phyloP scores from a whole-genome alignment of 2,797 vertebrate species.

The Nannoperca australis region DNA sequence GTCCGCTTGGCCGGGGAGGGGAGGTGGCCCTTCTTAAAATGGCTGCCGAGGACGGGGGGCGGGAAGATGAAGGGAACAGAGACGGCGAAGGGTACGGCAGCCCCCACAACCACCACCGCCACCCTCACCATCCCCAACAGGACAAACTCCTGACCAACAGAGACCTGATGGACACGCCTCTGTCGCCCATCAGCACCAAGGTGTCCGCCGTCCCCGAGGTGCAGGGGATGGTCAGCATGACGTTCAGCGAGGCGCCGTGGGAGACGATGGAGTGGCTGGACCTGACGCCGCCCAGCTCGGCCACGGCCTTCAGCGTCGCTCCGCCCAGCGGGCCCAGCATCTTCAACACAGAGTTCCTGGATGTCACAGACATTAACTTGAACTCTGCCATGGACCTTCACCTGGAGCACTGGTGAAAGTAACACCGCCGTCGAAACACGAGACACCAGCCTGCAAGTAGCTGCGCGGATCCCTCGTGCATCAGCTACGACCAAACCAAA shows the following conservation, averaged over 20 bases:
- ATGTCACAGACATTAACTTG: conserved; percentile 95
- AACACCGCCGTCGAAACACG: not conserved
- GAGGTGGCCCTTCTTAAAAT: conserved; percentile 90
- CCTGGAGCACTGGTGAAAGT: conserved; percentile 94
- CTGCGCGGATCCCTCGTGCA: not conserved
- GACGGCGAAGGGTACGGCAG: conserved; percentile 86
- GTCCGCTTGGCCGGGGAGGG: conserved; percentile 86
- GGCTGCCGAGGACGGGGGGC: conserved; percentile 86
- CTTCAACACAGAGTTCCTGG: conserved; percentile 97
- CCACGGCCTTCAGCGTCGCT: conserved; percentile 87
- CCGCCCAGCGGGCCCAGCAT: conserved; percentile 90
- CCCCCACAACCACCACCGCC: conserved; percentile 84
- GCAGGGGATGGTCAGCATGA: conserved; percentile 88
- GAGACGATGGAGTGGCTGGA: conserved; percentile 99
- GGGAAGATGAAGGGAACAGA: conserved; percentile 83
- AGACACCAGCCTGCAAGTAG: conserved; percentile 34
- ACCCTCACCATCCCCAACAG: conserved; percentile 68
- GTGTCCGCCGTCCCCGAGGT: conserved; percentile 84
- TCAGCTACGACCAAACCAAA: conserved; percentile 50
- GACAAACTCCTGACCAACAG: conserved; percentile 90
- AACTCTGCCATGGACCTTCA: conserved; percentile 97
- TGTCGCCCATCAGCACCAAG: conserved; percentile 90
- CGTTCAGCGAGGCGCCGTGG: conserved; percentile 95
- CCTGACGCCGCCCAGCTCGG: conserved; percentile 93
- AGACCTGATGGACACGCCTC: conserved; percentile 91